A percentile compares a stretch with the other conserved stretches of the same genome.
Conservation (phyloP, 1,140 invertebrate genomes). For the Epicauta chinensis region DNA sequence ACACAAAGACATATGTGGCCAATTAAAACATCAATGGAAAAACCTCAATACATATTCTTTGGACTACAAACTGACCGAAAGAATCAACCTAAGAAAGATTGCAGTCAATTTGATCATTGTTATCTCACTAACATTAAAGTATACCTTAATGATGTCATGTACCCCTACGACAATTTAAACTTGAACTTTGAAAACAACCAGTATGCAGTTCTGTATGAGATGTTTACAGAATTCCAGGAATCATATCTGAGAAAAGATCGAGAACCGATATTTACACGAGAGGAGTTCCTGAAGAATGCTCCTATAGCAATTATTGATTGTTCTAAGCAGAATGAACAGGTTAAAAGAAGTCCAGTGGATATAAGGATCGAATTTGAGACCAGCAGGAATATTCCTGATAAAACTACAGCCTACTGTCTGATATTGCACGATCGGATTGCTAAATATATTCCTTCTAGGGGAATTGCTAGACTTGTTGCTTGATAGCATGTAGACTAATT, state of each 20-base stretch:
- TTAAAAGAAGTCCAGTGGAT: constrained; percentile 11
- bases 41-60: too few relatives aligned
- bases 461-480: constrained; percentile 1
- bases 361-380: constrained; percentile 27
- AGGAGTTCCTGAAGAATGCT: constrained; percentile 2
- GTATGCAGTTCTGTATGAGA: constrained; percentile 25
- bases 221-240: constrained; percentile 26
- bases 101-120: constrained; percentile 24
- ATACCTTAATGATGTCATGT: constrained; percentile 26
- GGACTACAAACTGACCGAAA: too few relatives aligned
- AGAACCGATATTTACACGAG: constrained; percentile 7
- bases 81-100: neutral
- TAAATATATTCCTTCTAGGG: constrained; percentile 19
- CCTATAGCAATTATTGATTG: constrained; percentile 29
- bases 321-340: constrained; percentile 23
- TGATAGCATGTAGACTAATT: neutral
- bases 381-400: constrained; percentile 14
- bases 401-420: constrained; percentile 27
- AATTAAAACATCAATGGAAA: too few relatives aligned
- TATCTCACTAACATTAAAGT: constrained; percentile 24
- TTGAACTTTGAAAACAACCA: constrained; percentile 17
- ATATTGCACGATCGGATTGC: constrained; percentile 27
- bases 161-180: constrained; percentile 32
- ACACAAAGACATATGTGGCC: too few relatives aligned
- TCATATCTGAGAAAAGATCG: constrained; percentile 20